A percentile compares a stretch with the other conserved stretches of the same genome.
These are phyloP conservation scores for Ceratitis capitata DNA, from an alignment of 1,140 invertebrate genomes.

Conservation along the genomic window DNA sequence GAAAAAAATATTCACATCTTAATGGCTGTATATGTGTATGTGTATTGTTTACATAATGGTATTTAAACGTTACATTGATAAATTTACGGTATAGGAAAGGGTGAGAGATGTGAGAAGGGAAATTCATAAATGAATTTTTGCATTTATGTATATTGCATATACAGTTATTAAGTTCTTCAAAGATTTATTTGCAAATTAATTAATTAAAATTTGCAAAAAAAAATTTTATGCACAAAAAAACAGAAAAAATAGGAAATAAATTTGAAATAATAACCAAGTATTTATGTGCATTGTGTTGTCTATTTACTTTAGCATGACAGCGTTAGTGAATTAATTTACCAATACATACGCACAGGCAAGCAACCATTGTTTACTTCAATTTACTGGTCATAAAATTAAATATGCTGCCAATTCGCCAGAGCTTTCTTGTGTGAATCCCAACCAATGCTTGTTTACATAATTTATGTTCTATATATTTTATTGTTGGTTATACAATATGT, in stretches of 20 bases:
- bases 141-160: not conserved
- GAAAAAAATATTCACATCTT: not conserved
- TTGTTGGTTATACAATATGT: no score
- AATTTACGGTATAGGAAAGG: not conserved
- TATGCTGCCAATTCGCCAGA: not conserved
- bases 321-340: no score
- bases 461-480: no score
- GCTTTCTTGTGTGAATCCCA: not conserved
- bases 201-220: not conserved
- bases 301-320: not conserved
- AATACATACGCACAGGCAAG: not conserved
- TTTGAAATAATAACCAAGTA: not conserved
- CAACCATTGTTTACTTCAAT: not conserved
- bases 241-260: no score
- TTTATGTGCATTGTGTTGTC: not conserved
- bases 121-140: slow-evolving; percentile 15
- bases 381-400: not conserved
- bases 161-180: no score
- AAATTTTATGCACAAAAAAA: not conserved
- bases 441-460: no score
- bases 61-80: not conserved
- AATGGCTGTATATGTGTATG: not conserved
- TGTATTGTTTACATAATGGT: not conserved
- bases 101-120: not conserved
- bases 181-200: not conserved